Evolutionary conservation across 2,113 vertebrate genomes (phyloP).

Genomic region (Pyrgilauda ruficollis): DNA sequence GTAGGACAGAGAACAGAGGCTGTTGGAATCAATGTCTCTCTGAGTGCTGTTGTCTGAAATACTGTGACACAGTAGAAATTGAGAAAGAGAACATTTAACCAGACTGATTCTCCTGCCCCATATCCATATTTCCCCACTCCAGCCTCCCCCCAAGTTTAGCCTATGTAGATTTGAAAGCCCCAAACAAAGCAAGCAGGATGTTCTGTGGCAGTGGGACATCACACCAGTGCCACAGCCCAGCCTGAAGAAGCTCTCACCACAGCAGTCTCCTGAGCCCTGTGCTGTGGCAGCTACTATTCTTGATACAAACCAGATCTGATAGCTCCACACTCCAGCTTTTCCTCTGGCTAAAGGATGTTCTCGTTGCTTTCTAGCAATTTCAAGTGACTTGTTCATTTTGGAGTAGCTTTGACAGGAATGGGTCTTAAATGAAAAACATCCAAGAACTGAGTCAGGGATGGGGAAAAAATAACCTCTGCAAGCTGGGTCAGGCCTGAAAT

Average conservation of each 20-base stretch:
- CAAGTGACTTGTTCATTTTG: background rate
- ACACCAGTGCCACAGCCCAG: background rate
- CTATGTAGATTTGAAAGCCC: background rate
- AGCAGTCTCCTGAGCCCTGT: background rate
- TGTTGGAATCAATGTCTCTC: background rate
- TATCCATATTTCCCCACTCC: accelerated
- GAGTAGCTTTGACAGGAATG: background rate
- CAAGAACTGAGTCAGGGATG: background rate
- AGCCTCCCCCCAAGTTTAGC: accelerated
- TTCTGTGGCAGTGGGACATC: background rate
- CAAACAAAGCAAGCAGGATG: background rate
- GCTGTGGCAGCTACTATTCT: background rate
- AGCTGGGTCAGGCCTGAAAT: background rate
- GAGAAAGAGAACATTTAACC: background rate
- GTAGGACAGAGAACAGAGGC: background rate
- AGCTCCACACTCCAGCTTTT: background rate
- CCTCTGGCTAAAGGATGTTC: background rate
- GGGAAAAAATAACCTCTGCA: background rate
- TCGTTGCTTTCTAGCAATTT: background rate
- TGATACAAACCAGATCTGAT: background rate
- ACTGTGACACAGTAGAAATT: background rate
- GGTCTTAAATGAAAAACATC: background rate
- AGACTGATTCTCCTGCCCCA: background rate
- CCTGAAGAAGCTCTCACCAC: background rate
- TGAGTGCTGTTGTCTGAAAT: background rate